These are phyloP conservation scores for Lepidotrigona ventralis DNA, from an alignment of 1,140 invertebrate species.

Conservation along the genomic window DNA sequence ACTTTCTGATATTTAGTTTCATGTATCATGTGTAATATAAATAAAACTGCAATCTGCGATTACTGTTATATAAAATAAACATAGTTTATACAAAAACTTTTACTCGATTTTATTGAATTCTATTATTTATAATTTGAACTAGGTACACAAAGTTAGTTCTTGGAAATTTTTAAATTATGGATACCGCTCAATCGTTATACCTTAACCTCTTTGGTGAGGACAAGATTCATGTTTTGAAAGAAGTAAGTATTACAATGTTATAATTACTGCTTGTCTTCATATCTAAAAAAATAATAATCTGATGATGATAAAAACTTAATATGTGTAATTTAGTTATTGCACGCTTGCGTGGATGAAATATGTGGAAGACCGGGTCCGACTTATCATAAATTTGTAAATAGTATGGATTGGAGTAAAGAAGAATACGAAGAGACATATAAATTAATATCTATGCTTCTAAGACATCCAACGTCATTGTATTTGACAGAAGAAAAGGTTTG, in stretches of 20 bases:
- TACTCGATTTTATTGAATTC: not conserved
- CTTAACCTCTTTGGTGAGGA: slow-evolving; percentile 63
- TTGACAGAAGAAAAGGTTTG: slow-evolving; percentile 68
- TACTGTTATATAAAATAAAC: slow-evolving; percentile 6
- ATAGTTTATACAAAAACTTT: not conserved
- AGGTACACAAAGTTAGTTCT: not conserved
- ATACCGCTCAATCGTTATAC: slow-evolving; percentile 50
- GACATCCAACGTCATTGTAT: slow-evolving; percentile 69
- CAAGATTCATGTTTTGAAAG: slow-evolving; percentile 64
- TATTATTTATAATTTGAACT: not conserved
- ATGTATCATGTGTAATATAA: not conserved
- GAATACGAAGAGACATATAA: slow-evolving; percentile 67
- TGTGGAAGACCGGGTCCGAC: slow-evolving; percentile 67
- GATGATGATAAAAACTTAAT: not conserved
- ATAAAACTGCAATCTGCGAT: not conserved
- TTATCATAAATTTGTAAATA: slow-evolving; percentile 67
- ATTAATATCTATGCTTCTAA: slow-evolving; percentile 63
- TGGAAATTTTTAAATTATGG: slow-evolving; percentile 38
- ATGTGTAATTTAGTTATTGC: slow-evolving; percentile 66
- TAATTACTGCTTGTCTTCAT: not conserved
- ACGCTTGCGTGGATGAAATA: slow-evolving; percentile 74
- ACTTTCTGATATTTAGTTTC: not conserved
- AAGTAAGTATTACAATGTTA: slow-evolving; percentile 53
- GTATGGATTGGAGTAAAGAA: slow-evolving; percentile 70
- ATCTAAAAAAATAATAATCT: not conserved